phyloP scores from a whole-genome alignment of 2,113 vertebrate genomes.

The Spheniscus mendiculus region DNA sequence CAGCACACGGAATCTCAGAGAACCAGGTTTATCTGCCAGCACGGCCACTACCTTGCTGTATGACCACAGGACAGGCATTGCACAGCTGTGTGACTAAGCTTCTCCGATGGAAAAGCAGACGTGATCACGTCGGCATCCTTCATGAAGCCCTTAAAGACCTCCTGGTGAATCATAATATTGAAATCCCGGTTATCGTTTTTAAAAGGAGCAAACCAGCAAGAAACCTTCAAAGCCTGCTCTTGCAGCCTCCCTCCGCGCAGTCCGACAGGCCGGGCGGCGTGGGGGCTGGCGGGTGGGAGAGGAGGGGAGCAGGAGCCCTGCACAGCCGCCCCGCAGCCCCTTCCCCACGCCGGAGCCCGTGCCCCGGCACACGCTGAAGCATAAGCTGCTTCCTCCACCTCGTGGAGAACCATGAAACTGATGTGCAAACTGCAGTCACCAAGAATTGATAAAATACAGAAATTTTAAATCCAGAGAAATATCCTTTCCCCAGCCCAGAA shows the following conservation, averaged over 20 bases:
- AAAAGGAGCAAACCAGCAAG: background rate
- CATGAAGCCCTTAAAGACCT: background rate
- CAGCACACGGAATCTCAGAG: background rate
- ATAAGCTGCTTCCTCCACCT: conserved; percentile 37
- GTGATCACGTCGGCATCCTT: accelerated
- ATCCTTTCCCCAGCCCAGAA: background rate
- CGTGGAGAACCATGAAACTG: conserved; percentile 15
- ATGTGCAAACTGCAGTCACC: background rate
- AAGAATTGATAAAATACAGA: accelerated
- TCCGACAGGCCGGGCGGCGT: accelerated
- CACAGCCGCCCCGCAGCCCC: background rate
- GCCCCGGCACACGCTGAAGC: accelerated
- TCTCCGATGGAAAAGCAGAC: background rate
- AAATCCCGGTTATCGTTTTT: accelerated
- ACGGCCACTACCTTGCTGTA: accelerated
- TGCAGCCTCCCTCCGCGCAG: background rate
- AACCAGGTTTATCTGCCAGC: background rate
- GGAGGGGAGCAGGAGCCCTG: background rate
- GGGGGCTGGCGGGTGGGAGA: too few species aligned
- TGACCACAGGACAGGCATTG: background rate
- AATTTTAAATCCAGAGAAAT: background rate
- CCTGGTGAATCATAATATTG: accelerated
- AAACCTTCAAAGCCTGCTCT: background rate
- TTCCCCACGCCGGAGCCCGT: accelerated
- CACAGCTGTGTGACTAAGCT: too few species aligned